Evolutionary conservation across 2,888 invertebrate species (phyloP), one percentile per base, ranked within the genome.

Genomic region (Melinopterus prodromus): DNA sequence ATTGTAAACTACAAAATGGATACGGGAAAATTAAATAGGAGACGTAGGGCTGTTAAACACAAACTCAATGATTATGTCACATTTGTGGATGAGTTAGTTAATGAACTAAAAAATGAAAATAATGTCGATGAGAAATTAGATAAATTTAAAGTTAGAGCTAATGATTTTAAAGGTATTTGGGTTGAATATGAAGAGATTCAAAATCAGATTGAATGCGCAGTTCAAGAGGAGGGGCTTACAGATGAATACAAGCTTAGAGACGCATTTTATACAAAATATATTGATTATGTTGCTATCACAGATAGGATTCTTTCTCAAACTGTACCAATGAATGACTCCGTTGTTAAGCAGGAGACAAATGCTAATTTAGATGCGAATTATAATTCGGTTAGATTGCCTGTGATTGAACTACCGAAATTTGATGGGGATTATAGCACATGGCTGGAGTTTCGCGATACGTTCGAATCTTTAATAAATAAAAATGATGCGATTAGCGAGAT

Each of bases 391-490:
- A 26, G n/a, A 78, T 26, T 72, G 9, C 78, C 72, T 15, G 16
- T 38, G 9, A 78, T 78, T 26, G 16, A 78, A 72, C 15, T 79
- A 37, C 76, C 76, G 7, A 76, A 79, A 70, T 76, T 76, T n/a
- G 38, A 70, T 35, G 79, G 79, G 38, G 26, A 26, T n/a, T 79
- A 76, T 15, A 9, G 70, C n/a, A 75, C 16, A 12, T 79, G 76
- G 76, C 16, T 78, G 36, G 74, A 69, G 69, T 78, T 78, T 70
- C 15, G 70, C n/a, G 70, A 78, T 36, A 37, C 16, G n/a, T 78
- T 78, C 16, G 53, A 71, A 26, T 70, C 16, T 4, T 71, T 78
- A 7, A 79, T 79, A 15, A 69, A 79, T 36, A 16, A 16, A 15
- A 79, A 76, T 37, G 15, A n/a, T 14, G 6, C 38, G 53, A 16